Percentiles rank a stretch among this genome's conserved stretches.
Conservation (phyloP, 2,888 invertebrate genomes). For the Pristionchus exspectatus region DNA sequence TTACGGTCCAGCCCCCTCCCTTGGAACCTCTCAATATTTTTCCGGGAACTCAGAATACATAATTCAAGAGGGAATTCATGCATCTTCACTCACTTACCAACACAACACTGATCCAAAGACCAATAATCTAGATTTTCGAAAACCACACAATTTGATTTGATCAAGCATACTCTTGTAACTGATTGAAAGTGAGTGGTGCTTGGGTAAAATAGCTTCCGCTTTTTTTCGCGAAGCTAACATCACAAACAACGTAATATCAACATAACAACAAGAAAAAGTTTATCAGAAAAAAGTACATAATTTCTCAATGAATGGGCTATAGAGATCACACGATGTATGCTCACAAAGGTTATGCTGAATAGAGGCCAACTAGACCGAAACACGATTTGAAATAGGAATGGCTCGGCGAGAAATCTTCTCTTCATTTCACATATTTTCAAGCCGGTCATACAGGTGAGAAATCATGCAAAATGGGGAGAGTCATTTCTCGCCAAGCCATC, state of each 20-base stretch:
- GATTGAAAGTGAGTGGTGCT: no score
- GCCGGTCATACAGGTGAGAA: not conserved
- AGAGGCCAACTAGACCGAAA: not conserved
- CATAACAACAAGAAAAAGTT: not conserved
- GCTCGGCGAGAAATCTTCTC: not conserved
- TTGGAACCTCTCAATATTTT: no score
- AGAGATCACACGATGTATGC: not conserved
- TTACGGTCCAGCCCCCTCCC: no score
- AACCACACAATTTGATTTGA: no score
- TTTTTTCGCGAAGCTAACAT: no score
- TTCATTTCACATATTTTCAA: not conserved
- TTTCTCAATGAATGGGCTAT: not conserved
- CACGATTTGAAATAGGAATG: not conserved
- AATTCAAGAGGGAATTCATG: no score
- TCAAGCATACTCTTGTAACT: no score
- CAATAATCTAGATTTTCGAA: no score
- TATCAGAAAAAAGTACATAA: not conserved
- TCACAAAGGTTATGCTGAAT: not conserved
- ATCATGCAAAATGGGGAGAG: not conserved
- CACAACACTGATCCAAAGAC: no score
- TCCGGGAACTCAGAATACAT: no score
- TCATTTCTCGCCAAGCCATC: not conserved
- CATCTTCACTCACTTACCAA: no score
- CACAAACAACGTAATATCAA: not conserved
- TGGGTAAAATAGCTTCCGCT: no score